Evolutionary conservation across 2,888 invertebrate genomes (phyloP).

Genomic region (Frankliniella fusca): DNA sequence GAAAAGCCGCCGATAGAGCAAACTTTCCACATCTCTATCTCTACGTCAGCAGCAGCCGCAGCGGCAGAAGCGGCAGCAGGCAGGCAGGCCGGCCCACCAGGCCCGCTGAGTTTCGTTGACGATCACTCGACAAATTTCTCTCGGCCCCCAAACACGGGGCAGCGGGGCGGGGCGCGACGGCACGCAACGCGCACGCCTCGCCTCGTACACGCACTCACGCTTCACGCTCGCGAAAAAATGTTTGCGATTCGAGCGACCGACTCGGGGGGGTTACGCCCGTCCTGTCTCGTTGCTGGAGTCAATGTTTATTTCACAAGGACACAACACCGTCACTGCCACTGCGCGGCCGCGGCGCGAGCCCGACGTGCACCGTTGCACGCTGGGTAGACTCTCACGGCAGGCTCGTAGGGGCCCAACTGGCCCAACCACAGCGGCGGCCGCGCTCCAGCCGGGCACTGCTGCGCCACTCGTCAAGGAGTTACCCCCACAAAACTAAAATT

Average conservation of each 20-base stretch:
- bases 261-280: not conserved
- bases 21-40: not conserved
- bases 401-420: not conserved
- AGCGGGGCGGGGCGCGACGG: not conserved
- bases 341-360: not conserved
- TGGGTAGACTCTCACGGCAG: not conserved
- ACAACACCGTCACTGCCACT: not conserved
- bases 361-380: not conserved
- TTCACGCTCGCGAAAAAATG: not conserved
- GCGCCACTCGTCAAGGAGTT: too few relatives aligned
- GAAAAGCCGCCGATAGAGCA: not conserved
- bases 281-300: not conserved
- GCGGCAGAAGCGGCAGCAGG: not conserved
- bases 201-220: not conserved
- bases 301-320: slow-evolving; percentile 23
- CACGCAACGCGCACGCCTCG: not conserved
- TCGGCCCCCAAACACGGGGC: not conserved
- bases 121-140: not conserved
- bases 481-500: too few relatives aligned
- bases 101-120: not conserved
- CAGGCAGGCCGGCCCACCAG: not conserved
- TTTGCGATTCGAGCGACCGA: not conserved
- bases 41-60: slow-evolving; percentile 9
- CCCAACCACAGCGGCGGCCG: not conserved
- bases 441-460: not conserved